A percentile compares a stretch with the other conserved stretches of the same genome.
Conservation (phyloP, 2,113 vertebrate genomes). For the Excalfactoria chinensis region DNA sequence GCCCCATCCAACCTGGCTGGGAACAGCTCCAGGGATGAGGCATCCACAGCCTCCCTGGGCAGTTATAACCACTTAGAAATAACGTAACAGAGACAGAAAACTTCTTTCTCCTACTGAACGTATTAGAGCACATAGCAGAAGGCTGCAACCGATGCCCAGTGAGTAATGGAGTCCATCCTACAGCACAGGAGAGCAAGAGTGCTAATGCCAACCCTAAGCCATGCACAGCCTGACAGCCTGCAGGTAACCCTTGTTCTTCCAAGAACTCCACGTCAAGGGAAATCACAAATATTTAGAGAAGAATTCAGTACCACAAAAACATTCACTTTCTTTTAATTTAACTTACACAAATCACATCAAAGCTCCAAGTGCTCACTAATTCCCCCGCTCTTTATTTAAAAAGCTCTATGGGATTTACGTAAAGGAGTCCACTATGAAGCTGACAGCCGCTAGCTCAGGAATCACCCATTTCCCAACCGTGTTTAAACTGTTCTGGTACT, state of each 20-base stretch:
- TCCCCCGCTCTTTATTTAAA: background rate
- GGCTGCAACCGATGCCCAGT: background rate
- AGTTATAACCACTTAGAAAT: background rate
- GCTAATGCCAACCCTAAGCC: background rate
- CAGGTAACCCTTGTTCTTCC: constrained; percentile 35
- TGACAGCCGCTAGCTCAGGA: constrained; percentile 13
- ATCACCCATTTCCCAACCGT: background rate
- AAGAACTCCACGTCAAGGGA: background rate
- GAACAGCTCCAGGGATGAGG: too few relatives aligned
- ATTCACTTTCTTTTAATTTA: background rate
- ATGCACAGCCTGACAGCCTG: background rate
- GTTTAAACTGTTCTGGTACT: background rate
- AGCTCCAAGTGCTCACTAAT: background rate
- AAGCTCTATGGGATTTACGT: background rate
- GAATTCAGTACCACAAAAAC: background rate
- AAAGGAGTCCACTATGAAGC: background rate
- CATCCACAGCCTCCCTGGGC: too few relatives aligned
- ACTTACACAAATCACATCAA: background rate
- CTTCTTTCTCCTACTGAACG: background rate
- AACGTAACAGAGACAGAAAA: background rate
- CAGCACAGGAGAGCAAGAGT: background rate
- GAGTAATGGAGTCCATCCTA: constrained; percentile 18
- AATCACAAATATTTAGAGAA: constrained; percentile 11
- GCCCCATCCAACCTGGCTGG: too few relatives aligned
- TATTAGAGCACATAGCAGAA: background rate